Base-by-base conservation (phyloP, 2,113 vertebrate species). In the Bubo bubo region DNA sequence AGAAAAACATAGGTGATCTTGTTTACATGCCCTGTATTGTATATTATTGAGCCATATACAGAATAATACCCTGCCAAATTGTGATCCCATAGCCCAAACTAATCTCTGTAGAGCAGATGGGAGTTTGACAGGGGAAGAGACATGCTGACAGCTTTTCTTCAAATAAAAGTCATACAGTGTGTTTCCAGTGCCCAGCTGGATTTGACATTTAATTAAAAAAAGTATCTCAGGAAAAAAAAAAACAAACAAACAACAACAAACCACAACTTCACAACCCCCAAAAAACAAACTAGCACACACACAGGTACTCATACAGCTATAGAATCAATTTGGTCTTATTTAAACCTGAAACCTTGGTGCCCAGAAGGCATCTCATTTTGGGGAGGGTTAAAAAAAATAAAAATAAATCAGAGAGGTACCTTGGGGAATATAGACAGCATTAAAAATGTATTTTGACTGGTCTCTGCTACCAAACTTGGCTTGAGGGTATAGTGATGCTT, bases 141-240 rank as follows among this genome's bases (percentile, higher is more conserved):
- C 58, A 76, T 85, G 97, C 32, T 97, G 95, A 97, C 97, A 97
- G 87, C 76, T 90, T 97, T 91, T 95, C 93, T 70, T 97, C 93
- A 97, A 93, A 92, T 93, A 84, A 55, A 53, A 96, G 53, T 93
- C 81, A 90, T 68, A 52, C 32, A 82, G 27, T 76, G 28, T 80
- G 39, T 92, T 97, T 92, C 91, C 55, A 88, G 28, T 88, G 87
- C 91, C 95, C 89, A 79, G 62, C 58, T 95, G 77, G 68, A 70
- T 95, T 91, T 97, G 95, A 96, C 91, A 92, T 97, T 95, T 96
- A 94, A 98, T 98, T 18, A 45, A 8, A 34, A 85, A 96, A 95
- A 95, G 32, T 94, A 89, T 88, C 68, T 93, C n/a, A 23, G 19
- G 71, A 24, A 66, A 45, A 63, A 67, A 74, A 45, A 21, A 22